A percentile compares a stretch with the other conserved stretches of the same genome.
Evolutionary conservation across 2,888 invertebrate species (phyloP).

Genomic region (Chymomyza procnemis): DNA sequence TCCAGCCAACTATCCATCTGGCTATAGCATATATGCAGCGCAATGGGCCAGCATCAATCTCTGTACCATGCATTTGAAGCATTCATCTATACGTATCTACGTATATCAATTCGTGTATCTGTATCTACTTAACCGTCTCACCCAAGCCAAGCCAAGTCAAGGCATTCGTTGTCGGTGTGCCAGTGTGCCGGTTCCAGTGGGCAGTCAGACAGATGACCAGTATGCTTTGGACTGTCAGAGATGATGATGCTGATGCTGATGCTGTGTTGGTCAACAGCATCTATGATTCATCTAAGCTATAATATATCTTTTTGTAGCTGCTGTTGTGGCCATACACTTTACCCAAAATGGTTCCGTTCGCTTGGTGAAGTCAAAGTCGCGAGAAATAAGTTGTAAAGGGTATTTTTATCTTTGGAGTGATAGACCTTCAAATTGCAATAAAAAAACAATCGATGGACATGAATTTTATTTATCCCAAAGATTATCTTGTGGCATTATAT

Average conservation of each 20-base stretch:
- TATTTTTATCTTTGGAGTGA: no score
- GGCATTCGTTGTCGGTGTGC: no score
- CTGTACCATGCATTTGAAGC: neutral
- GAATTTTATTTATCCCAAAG: no score
- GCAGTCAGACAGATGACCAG: neutral
- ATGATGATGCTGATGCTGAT: constrained; percentile 18
- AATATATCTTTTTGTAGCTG: constrained; percentile 2
- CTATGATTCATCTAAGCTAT: neutral
- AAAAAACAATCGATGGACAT: no score
- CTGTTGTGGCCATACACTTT: neutral
- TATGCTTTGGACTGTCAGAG: neutral
- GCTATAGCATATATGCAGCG: constrained; percentile 42
- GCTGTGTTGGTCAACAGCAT: neutral
- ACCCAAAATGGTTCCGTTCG: neutral
- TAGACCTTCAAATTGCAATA: no score
- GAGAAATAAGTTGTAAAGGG: no score
- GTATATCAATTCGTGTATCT: neutral
- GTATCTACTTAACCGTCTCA: neutral
- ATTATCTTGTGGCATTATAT: no score
- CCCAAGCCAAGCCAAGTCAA: neutral
- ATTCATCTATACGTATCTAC: neutral
- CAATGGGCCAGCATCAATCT: neutral
- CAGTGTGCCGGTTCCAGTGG: neutral
- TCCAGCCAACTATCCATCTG: constrained; percentile 35
- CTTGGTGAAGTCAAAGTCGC: neutral